phyloP scores from a whole-genome alignment of 2,888 invertebrate species.

The Adelphocoris suturalis region DNA sequence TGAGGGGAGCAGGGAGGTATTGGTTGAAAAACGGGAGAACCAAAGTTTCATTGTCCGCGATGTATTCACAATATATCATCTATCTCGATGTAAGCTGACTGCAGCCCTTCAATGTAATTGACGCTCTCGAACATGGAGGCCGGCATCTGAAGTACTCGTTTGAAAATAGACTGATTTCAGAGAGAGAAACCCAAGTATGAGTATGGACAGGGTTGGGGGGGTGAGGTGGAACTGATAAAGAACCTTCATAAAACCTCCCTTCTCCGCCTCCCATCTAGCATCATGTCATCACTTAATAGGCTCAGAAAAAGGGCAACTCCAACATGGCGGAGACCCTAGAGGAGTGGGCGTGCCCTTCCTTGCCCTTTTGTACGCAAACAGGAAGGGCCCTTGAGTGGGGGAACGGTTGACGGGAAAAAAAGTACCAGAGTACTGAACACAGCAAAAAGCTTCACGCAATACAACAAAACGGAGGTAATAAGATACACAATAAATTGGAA shows the following conservation, averaged over 20 bases:
- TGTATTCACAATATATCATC: constrained; percentile 29
- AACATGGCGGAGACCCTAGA: constrained; percentile 21
- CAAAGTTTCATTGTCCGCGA: constrained; percentile 13
- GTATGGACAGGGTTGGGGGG: neutral
- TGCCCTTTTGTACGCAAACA: neutral
- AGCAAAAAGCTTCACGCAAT: neutral
- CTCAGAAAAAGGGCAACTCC: constrained; percentile 10
- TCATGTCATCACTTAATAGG: constrained; percentile 36
- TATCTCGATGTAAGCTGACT: constrained; percentile 39
- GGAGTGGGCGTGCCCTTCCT: neutral
- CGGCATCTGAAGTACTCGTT: constrained; percentile 9
- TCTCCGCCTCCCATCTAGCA: constrained; percentile 9
- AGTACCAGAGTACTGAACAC: neutral
- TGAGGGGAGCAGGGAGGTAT: neutral
- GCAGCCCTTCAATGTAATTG: constrained; percentile 5
- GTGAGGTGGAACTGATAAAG: constrained; percentile 6
- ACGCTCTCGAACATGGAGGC: neutral
- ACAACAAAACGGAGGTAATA: constrained; percentile 23
- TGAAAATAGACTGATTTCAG: constrained; percentile 15
- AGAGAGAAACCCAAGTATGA: constrained; percentile 7
- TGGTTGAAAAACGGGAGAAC: neutral
- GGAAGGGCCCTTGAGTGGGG: neutral
- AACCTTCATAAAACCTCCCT: constrained; percentile 27
- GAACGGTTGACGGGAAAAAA: neutral
- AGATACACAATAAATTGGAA: constrained; percentile 26